Percentiles rank a stretch among this genome's conserved stretches.
These are phyloP conservation scores for Dicrostonyx torquatus DNA, from an alignment of 2,797 vertebrate species.

Conservation along the genomic window DNA sequence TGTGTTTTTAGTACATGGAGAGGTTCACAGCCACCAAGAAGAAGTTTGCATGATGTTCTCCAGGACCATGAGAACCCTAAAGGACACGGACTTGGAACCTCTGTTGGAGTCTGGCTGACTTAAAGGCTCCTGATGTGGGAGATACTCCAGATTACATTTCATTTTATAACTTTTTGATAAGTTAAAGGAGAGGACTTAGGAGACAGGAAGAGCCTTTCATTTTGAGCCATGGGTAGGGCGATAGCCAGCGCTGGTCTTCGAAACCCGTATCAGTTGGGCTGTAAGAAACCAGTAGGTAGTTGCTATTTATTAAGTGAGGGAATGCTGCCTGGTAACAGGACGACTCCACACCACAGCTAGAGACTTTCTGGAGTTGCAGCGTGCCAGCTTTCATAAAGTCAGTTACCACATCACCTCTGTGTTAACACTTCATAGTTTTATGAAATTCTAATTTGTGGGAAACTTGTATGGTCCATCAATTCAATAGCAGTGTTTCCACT, in stretches of 20 bases:
- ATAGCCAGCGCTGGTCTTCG: slow-evolving; percentile 58
- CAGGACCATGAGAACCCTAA: slow-evolving; percentile 41
- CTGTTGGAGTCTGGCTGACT: slow-evolving; percentile 44
- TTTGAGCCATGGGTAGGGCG: slow-evolving; percentile 34
- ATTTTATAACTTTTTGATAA: slow-evolving; percentile 71
- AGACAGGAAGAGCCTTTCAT: slow-evolving; percentile 27
- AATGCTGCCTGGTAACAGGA: slow-evolving; percentile 58
- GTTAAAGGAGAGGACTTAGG: slow-evolving; percentile 66
- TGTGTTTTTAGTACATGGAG: slow-evolving; percentile 94
- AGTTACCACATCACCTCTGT: slow-evolving; percentile 59
- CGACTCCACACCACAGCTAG: slow-evolving; percentile 50
- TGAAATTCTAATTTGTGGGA: slow-evolving; percentile 62
- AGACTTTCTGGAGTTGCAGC: slow-evolving; percentile 53
- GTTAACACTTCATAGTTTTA: slow-evolving; percentile 71
- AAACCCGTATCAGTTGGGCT: slow-evolving; percentile 57
- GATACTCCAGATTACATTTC: slow-evolving; percentile 62
- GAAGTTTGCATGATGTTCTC: slow-evolving; percentile 93
- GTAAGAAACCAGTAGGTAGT: slow-evolving; percentile 54
- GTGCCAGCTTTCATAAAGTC: slow-evolving; percentile 64
- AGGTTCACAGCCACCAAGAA: slow-evolving; percentile 98
- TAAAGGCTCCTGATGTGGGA: slow-evolving; percentile 47
- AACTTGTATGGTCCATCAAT: slow-evolving; percentile 38
- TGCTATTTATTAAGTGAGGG: slow-evolving; percentile 57
- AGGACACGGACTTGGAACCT: slow-evolving; percentile 50
- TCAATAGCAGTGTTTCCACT: slow-evolving; percentile 54